A percentile compares a stretch with the other conserved stretches of the same genome.
Conservation (phyloP, 1,140 invertebrate genomes). For the Pseudomyrmex sp. region DNA sequence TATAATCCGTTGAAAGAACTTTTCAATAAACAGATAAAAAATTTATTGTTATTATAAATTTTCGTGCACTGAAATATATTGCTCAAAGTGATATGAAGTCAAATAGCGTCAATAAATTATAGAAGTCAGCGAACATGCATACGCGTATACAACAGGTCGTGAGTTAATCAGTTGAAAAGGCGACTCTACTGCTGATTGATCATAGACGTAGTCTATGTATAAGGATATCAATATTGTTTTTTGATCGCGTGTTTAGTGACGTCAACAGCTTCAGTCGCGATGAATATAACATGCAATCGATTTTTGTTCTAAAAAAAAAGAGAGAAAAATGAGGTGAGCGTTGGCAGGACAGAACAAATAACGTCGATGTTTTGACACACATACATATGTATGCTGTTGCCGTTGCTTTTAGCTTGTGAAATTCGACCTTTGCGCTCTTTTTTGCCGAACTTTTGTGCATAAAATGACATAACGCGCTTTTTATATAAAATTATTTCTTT, state of each 20-base stretch:
- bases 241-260: slow-evolving; percentile 77
- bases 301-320: slow-evolving; percentile 77
- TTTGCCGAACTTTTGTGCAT: neutral
- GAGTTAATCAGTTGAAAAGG: slow-evolving; percentile 51
- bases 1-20: neutral
- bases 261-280: slow-evolving; percentile 77
- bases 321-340: slow-evolving; percentile 37
- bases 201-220: slow-evolving; percentile 55
- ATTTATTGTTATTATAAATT: neutral
- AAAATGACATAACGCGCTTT: neutral
- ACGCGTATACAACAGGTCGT: slow-evolving; percentile 6
- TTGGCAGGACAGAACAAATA: neutral
- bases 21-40: neutral
- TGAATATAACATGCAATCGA: slow-evolving; percentile 79
- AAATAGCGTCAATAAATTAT: slow-evolving; percentile 27
- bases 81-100: neutral
- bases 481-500: slow-evolving; percentile 7
- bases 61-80: neutral
- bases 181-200: slow-evolving; percentile 40
- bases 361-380: slow-evolving; percentile 65
- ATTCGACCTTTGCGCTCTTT: slow-evolving; percentile 41
- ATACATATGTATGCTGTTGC: slow-evolving; percentile 58
- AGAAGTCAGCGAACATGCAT: neutral
- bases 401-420: slow-evolving; percentile 18
- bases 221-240: slow-evolving; percentile 79